phyloP scores from a whole-genome alignment of 2,888 invertebrate species.

The Ectemnius cavifrons region DNA sequence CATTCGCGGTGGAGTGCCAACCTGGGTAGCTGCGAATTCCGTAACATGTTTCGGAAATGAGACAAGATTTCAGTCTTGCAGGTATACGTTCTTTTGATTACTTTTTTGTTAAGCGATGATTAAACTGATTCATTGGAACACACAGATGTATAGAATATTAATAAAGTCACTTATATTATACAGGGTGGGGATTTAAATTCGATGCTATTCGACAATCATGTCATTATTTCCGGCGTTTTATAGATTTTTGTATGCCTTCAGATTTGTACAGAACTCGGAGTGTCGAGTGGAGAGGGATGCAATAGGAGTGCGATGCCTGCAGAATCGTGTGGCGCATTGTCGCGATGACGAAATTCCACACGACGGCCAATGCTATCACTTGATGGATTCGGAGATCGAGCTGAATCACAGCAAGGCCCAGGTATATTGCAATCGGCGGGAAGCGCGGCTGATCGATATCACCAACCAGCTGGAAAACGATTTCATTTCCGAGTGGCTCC shows the following conservation, averaged over 20 bases:
- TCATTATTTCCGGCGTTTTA: background rate
- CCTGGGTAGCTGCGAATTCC: slow-evolving; percentile 74
- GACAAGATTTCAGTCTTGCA: slow-evolving; percentile 75
- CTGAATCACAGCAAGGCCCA: slow-evolving; percentile 77
- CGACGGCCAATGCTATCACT: slow-evolving; percentile 79
- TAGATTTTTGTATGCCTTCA: slow-evolving; percentile 24
- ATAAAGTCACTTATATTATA: too few species aligned
- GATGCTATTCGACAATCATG: too few species aligned
- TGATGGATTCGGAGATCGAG: slow-evolving; percentile 73
- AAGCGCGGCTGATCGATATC: slow-evolving; percentile 78
- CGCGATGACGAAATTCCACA: slow-evolving; percentile 78
- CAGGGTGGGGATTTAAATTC: too few species aligned
- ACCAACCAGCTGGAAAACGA: slow-evolving; percentile 80
- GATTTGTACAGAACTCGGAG: slow-evolving; percentile 68
- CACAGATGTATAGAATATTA: too few species aligned
- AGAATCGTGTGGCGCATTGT: slow-evolving; percentile 77
- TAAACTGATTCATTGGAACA: too few species aligned
- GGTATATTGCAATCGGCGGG: slow-evolving; percentile 75
- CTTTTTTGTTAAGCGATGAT: background rate
- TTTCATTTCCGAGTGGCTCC: slow-evolving; percentile 80
- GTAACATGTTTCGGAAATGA: slow-evolving; percentile 77
- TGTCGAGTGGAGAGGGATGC: slow-evolving; percentile 75
- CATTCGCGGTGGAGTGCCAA: slow-evolving; percentile 62
- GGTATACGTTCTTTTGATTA: slow-evolving; percentile 55
- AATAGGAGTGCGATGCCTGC: slow-evolving; percentile 76